These are phyloP conservation scores for Trichechus manatus DNA, from an alignment of 2,113 vertebrate genomes.

Conservation along the genomic window DNA sequence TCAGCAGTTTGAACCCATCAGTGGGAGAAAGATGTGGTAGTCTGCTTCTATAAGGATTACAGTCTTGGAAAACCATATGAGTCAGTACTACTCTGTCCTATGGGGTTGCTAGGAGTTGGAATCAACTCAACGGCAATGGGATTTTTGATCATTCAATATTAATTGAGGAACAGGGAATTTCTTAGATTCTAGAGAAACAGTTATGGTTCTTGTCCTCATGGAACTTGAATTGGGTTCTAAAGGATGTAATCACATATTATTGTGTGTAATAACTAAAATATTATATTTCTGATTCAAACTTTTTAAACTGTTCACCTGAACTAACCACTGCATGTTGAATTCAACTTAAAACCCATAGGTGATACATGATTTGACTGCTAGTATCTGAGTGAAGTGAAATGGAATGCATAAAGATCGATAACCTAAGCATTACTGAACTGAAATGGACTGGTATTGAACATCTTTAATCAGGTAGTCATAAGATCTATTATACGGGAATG, in stretches of 20 bases:
- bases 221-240: background rate
- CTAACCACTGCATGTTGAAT: background rate
- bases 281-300: background rate
- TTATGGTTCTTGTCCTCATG: background rate
- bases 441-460: too few relatives aligned
- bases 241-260: background rate
- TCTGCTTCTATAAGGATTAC: too few relatives aligned
- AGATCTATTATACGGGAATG: too few relatives aligned
- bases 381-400: background rate
- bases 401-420: too few relatives aligned
- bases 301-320: background rate
- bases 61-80: too few relatives aligned
- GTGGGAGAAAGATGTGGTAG: too few relatives aligned
- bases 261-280: background rate
- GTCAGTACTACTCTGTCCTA: too few relatives aligned
- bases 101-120: too few relatives aligned
- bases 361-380: background rate
- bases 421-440: too few relatives aligned
- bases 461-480: too few relatives aligned
- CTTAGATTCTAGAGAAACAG: background rate
- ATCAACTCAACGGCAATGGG: too few relatives aligned
- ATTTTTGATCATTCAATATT: background rate
- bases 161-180: background rate
- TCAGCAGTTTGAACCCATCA: too few relatives aligned
- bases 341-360: background rate